These are phyloP conservation scores for Tiliacea aurago DNA, from an alignment of 2,888 invertebrate species.

Conservation along the genomic window DNA sequence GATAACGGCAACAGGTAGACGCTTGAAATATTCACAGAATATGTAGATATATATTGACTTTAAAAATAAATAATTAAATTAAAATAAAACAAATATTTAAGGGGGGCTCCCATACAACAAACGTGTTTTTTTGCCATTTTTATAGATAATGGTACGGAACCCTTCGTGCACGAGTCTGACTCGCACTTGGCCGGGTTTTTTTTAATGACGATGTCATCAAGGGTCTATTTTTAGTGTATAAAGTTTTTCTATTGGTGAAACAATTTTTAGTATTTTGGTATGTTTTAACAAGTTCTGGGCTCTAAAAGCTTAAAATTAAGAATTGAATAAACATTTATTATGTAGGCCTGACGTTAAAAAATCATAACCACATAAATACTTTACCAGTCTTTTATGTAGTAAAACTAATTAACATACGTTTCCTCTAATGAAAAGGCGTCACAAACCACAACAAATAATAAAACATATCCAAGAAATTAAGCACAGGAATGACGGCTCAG, in stretches of 20 bases:
- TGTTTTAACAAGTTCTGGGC: neutral
- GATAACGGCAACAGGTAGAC: too few relatives aligned
- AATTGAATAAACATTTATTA: neutral
- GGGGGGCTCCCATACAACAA: too few relatives aligned
- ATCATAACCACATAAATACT: neutral
- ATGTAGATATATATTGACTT: too few relatives aligned
- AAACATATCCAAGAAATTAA: constrained; percentile 60
- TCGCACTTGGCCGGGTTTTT: neutral
- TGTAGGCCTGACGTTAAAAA: neutral
- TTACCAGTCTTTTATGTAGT: neutral
- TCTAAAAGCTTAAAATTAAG: neutral
- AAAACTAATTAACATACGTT: neutral
- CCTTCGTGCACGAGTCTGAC: too few relatives aligned
- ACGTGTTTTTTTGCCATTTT: too few relatives aligned
- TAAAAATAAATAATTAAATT: too few relatives aligned
- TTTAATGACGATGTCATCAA: neutral
- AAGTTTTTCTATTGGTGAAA: neutral
- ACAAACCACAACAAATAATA: constrained; percentile 49
- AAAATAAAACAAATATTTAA: too few relatives aligned
- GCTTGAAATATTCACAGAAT: too few relatives aligned
- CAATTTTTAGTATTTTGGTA: neutral
- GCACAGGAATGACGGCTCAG: constrained; percentile 49
- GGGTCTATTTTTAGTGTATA: neutral
- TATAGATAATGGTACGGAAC: too few relatives aligned
- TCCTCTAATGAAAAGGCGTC: constrained; percentile 10